Percentiles rank a stretch among this genome's conserved stretches.
Evolutionary conservation across 53 echinoderm and acorn worm species (phyloP).

Genomic region (Antedon mediterranea): DNA sequence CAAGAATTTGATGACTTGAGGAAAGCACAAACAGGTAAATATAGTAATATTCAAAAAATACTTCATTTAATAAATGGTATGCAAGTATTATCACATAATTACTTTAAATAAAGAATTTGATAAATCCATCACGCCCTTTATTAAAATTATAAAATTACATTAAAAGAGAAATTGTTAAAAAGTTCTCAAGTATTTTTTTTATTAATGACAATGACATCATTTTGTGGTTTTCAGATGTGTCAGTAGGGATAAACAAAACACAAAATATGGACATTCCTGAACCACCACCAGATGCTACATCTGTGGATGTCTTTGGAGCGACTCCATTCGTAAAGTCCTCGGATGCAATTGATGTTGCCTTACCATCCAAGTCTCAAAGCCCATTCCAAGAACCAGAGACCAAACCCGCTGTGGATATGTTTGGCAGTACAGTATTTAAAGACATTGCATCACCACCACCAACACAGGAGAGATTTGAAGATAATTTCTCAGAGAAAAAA

Average conservation of each 20-base stretch:
- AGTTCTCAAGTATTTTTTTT: no score
- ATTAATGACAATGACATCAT: no score
- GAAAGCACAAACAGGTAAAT: slow-evolving; percentile 45
- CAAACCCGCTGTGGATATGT: neutral
- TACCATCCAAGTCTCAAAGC: slow-evolving; percentile 12
- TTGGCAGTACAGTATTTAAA: slow-evolving; percentile 19
- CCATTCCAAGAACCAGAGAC: neutral
- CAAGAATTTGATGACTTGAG: slow-evolving; percentile 90
- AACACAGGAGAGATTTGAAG: slow-evolving; percentile 34
- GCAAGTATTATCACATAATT: no score
- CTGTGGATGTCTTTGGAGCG: slow-evolving; percentile 43
- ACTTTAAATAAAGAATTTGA: no score
- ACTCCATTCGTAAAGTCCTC: slow-evolving; percentile 26
- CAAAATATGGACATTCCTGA: slow-evolving; percentile 17
- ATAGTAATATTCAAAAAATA: no score
- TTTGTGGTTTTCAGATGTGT: neutral
- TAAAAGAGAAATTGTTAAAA: no score
- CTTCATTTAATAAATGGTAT: neutral
- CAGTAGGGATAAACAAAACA: neutral
- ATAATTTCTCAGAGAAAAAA: slow-evolving; percentile 20
- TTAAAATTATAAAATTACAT: no score
- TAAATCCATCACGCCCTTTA: no score
- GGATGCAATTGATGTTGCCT: slow-evolving; percentile 4
- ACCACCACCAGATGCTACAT: slow-evolving; percentile 13
- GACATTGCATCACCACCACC: slow-evolving; percentile 11